Conservation (phyloP, 2,113 vertebrate genomes). For the Tragulus kanchil region DNA sequence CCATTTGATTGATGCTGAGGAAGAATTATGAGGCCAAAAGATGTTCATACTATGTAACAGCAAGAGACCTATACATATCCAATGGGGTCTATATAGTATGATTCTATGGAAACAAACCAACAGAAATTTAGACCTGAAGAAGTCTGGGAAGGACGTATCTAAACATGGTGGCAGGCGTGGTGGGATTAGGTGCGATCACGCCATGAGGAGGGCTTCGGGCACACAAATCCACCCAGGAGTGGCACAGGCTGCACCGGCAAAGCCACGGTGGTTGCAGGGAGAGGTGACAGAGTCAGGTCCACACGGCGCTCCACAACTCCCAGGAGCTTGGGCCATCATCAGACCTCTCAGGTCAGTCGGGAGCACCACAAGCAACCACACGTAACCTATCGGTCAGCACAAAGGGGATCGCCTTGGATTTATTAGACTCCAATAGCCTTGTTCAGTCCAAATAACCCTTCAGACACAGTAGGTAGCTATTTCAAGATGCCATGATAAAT, state of each 20-base stretch:
- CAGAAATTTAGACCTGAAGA: neutral
- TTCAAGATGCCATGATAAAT: neutral
- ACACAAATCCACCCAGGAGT: neutral
- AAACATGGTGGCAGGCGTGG: neutral
- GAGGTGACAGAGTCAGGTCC: neutral
- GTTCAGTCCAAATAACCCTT: neutral
- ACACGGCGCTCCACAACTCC: neutral
- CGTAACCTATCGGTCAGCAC: neutral
- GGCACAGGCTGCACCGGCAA: neutral
- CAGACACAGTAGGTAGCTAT: neutral
- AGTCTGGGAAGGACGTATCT: neutral
- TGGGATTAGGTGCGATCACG: neutral
- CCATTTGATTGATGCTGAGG: neutral
- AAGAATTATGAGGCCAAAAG: neutral
- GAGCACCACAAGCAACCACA: neutral
- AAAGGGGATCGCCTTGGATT: neutral
- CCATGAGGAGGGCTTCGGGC: neutral
- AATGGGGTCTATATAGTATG: neutral
- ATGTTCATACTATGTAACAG: neutral
- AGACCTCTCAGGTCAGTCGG: neutral
- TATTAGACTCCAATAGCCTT: neutral
- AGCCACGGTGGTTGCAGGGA: rapidly evolving
- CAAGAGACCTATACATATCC: neutral
- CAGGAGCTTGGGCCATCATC: neutral
- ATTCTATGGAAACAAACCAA: neutral